Percentiles rank a stretch among this genome's conserved stretches.
Conservation (phyloP, 2,797 vertebrate species). For the Characodon lateralis region DNA sequence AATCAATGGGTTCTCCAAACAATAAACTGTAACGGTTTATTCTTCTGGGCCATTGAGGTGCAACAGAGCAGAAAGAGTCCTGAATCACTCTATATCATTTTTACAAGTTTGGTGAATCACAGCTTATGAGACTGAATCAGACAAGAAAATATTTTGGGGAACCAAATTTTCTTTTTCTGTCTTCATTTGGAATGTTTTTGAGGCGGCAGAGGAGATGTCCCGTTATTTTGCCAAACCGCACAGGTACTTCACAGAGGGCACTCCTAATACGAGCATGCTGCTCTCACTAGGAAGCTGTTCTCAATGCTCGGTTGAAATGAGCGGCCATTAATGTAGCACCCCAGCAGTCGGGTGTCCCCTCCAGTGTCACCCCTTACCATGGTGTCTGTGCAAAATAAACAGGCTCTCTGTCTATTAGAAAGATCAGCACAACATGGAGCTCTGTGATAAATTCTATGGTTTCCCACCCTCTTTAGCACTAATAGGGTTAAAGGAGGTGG, state of each 20-base stretch:
- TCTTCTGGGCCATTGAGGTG: not conserved
- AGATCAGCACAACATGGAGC: constrained; percentile 36
- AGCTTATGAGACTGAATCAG: not conserved
- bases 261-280: constrained; percentile 21
- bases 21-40: not conserved
- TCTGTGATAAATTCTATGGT: constrained; percentile 44
- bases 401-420: constrained; percentile 41
- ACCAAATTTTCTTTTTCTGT: constrained; percentile 18
- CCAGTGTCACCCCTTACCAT: constrained; percentile 24
- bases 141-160: not conserved
- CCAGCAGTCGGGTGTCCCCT: constrained; percentile 55
- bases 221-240: constrained; percentile 50
- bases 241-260: constrained; percentile 44
- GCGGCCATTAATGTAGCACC: constrained; percentile 53
- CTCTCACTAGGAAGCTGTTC: constrained; percentile 25
- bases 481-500: constrained; percentile 25
- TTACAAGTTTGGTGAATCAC: constrained; percentile 2
- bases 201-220: constrained; percentile 21
- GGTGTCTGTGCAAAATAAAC: constrained; percentile 59
- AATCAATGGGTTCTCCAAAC: not conserved
- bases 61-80: not conserved
- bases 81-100: constrained; percentile 6
- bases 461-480: constrained; percentile 33
- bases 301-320: constrained; percentile 30
- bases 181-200: constrained; percentile 13